Evolutionary conservation across 2,113 vertebrate species (phyloP).

Genomic region (Pterophyllum scalare): DNA sequence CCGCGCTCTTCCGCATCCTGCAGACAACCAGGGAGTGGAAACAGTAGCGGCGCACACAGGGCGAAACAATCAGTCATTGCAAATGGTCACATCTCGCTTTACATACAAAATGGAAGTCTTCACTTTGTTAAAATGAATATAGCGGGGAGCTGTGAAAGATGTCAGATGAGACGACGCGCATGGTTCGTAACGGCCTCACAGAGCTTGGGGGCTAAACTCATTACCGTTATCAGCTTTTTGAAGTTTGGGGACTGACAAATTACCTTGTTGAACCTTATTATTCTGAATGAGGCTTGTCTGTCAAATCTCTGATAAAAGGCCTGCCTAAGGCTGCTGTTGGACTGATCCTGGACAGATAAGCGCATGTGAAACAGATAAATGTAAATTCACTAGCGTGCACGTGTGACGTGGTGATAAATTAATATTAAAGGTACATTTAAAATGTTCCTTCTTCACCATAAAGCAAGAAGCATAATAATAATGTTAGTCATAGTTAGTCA

Average conservation of each 20-base stretch:
- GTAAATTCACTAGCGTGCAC: not conserved
- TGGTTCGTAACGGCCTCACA: slow-evolving; percentile 50
- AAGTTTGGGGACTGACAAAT: slow-evolving; percentile 77
- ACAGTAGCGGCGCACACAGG: not conserved
- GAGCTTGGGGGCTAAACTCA: slow-evolving; percentile 69
- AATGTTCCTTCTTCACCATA: not conserved
- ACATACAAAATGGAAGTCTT: not conserved
- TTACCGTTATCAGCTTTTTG: slow-evolving; percentile 69
- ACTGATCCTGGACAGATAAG: slow-evolving; percentile 37
- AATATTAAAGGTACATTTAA: not conserved
- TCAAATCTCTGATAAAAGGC: slow-evolving; percentile 62
- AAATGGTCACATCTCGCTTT: not conserved
- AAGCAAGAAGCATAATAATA: not conserved
- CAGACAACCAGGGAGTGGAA: not conserved
- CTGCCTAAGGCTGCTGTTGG: slow-evolving; percentile 46
- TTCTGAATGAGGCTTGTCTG: slow-evolving; percentile 73
- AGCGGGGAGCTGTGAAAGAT: not conserved
- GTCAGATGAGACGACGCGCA: slow-evolving; percentile 51
- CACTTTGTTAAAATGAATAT: slow-evolving; percentile 23
- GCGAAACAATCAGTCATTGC: not conserved
- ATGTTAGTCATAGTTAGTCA: not conserved
- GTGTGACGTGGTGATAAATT: slow-evolving; percentile 1
- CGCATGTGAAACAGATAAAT: slow-evolving; percentile 34
- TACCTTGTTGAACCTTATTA: slow-evolving; percentile 68
- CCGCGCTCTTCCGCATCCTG: too few species aligned